phyloP scores from a whole-genome alignment of 2,113 vertebrate genomes.

The Mobula birostris region DNA sequence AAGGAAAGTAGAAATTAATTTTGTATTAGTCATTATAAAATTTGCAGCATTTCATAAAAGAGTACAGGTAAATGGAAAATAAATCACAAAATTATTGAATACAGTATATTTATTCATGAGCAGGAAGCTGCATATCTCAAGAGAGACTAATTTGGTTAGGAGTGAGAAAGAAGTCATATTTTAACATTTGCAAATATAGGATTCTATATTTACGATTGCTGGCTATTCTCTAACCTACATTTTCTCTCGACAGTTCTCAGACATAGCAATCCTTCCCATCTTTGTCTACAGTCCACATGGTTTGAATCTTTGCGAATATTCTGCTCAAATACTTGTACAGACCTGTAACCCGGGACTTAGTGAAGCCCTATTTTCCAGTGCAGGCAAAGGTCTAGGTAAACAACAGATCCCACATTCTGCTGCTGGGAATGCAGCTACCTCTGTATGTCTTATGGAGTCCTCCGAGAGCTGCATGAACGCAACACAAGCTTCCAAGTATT shows the following conservation, averaged over 20 bases:
- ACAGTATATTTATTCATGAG: not conserved
- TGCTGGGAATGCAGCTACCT: no score
- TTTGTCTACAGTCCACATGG: not conserved
- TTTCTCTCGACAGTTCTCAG: not conserved
- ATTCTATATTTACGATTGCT: constrained; percentile 3
- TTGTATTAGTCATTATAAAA: constrained; percentile 8
- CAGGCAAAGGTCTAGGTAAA: no score
- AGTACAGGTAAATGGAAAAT: not conserved
- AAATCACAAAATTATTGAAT: constrained; percentile 1
- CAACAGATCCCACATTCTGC: no score
- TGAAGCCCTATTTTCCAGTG: no score
- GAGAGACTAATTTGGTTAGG: not conserved
- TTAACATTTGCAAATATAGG: not conserved
- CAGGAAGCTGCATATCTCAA: not conserved
- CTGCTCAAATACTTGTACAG: no score
- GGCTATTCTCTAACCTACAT: not conserved
- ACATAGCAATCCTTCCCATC: not conserved
- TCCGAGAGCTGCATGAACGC: no score
- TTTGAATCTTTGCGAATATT: not conserved
- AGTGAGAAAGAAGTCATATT: not conserved
- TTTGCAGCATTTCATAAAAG: not conserved
- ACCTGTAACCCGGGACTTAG: no score
- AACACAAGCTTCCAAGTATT: no score
- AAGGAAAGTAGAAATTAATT: not conserved
- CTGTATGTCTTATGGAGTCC: no score